Base-by-base conservation (phyloP, 2,888 invertebrate genomes). In the Amiota mariae region DNA sequence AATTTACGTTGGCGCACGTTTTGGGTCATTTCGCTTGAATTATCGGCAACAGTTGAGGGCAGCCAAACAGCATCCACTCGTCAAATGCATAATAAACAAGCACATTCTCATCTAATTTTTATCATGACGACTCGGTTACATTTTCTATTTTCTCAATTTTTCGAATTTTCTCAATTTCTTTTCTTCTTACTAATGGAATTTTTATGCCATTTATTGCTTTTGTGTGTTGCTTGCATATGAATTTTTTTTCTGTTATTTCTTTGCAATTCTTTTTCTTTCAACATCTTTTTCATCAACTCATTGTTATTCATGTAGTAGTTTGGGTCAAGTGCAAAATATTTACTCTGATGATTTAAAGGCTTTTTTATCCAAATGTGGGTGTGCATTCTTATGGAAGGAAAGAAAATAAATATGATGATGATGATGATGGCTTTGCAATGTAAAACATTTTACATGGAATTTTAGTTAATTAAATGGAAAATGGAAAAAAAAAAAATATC, bases 1-100 rank as follows among this genome's bases (percentile, higher is more conserved):
- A 72, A 68, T 64, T 70, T 71, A 63, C 56, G 20, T 71, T 54
- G 70, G 59, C 71, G 54, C 61, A 63, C 67, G 59, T 74, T 79
- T 61, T 71, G 81, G 82, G 82, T 81, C 81, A 82, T 79, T 81
- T 82, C 73, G 70, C 72, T 79, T 78, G 77, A 82, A 79, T 82
- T 79, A 54, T 57, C 36, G 36, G 72, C 46, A 47, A 63, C 54
- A 54, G 46, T 49, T 47, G 18, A 18, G 54, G 36, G n/a, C 12
- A 20, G 15, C n/a, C n/a, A 36, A 66, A 11, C 66, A 47, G 61
- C 72, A 56, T n/a, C 49, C 18, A 66, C 56, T 68, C 67, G 51
- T 13, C 67, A 51, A 36, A 68, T 68, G 36, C 67, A 68, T 24
- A 49, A 68, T 68, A 68, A 68, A 68, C 67, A 68, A 68, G 49